Conservation (phyloP, 2,797 vertebrate genomes). For the Tangara arthus region DNA sequence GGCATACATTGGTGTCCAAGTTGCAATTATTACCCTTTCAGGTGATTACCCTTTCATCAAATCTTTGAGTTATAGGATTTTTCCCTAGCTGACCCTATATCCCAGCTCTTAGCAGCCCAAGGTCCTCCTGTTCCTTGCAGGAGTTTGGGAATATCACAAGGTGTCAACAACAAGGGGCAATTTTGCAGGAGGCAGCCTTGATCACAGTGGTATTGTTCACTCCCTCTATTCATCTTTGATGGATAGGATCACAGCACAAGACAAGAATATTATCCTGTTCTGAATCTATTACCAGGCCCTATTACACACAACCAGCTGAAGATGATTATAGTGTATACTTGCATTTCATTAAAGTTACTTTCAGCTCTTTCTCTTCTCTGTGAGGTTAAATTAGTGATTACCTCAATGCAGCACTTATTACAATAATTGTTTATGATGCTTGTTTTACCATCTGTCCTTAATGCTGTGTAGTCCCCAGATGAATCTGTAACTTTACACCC, state of each 20-base stretch:
- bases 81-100: background rate
- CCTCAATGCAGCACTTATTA: constrained; percentile 59
- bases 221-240: constrained; percentile 25
- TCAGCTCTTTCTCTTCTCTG: constrained; percentile 48
- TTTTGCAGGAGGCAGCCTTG: constrained; percentile 5
- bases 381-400: constrained; percentile 65
- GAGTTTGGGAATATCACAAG: background rate
- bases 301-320: constrained; percentile 55
- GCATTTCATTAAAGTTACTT: constrained; percentile 58
- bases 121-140: background rate
- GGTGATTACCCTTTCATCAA: background rate
- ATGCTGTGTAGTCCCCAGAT: constrained; percentile 50
- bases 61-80: background rate
- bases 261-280: constrained; percentile 21
- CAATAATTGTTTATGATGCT: constrained; percentile 70
- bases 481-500: constrained; percentile 62
- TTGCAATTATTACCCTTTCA: background rate
- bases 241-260: constrained; percentile 29
- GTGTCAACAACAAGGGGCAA: background rate
- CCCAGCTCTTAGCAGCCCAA: background rate
- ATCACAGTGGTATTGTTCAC: background rate
- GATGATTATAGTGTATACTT: constrained; percentile 56
- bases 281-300: constrained; percentile 46
- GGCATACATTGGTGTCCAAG: background rate
- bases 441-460: constrained; percentile 73